Base-by-base conservation (phyloP, 2,888 invertebrate genomes). In the Drosophila prostipennis region DNA sequence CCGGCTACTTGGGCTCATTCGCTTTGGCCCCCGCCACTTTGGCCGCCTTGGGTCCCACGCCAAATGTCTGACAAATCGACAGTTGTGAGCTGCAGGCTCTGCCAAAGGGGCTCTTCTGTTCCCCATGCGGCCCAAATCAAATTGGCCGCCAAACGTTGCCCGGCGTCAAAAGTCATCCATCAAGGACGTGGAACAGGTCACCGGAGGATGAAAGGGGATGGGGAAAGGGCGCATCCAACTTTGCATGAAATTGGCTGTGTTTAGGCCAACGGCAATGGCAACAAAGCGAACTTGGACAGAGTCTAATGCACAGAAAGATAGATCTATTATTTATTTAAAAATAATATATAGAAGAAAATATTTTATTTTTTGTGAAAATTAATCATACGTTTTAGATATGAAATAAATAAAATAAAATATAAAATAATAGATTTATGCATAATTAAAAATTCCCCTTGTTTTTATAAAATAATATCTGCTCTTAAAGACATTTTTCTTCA, bases 131-230 rank as follows among this genome's bases (percentile, higher is more conserved):
- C 64, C 63, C 81, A 87, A 82, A 87, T 82, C 79, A 87, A 87
- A 87, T 87, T 84, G 87, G 77, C 76, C 79, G 73, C 85, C 87
- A 78, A 80, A 71, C 69, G 64, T 51, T 72, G 80, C 61, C 67
- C 46, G 43, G 76, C 85, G 60, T 84, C 87, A 85, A 72, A 87
- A 79, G 79, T 71, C 86, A 82, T 82, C 87, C 82, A 82, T 82
- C 82, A 82, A 85, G 86, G 79, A 69, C 59, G 68, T 76, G 82
- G 85, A 78, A 26, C 61, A 60, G 61, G 40, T 61, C 40, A 63
- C 48, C 32, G 29, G n/a, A 40, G 39, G 79, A 72, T 70, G 73
- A 69, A 70, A 69, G 71, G 2, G 19, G 19, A 19, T n/a, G n/a
- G n/a, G n/a, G n/a, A 19, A 72, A 77, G 73, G 81, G 65, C 79